These are phyloP conservation scores for Ciconia nigra DNA, from an alignment of 2,797 vertebrate species.

Conservation along the genomic window DNA sequence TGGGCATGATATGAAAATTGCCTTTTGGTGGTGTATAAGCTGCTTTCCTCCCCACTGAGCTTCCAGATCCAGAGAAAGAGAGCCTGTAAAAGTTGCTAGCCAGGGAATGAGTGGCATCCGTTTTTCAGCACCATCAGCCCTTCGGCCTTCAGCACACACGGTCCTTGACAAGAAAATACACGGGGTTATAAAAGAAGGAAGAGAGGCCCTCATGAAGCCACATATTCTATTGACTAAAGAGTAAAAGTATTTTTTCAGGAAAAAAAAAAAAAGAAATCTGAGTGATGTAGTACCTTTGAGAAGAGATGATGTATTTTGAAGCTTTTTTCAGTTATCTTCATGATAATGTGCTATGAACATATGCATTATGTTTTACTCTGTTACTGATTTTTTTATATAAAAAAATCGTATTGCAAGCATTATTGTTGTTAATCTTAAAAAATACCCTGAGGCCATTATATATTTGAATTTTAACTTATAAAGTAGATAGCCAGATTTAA, in stretches of 20 bases:
- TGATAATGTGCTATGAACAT: slow-evolving; percentile 57
- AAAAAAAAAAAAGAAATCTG: not conserved
- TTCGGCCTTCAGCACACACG: slow-evolving; percentile 5
- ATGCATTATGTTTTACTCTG: slow-evolving; percentile 53
- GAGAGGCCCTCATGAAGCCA: not conserved
- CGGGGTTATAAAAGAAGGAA: slow-evolving; percentile 20
- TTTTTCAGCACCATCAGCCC: slow-evolving; percentile 3
- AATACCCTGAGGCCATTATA: slow-evolving; percentile 42
- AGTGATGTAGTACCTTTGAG: slow-evolving; percentile 37
- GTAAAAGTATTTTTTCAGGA: slow-evolving; percentile 71
- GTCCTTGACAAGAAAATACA: not conserved
- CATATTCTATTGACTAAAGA: slow-evolving; percentile 65
- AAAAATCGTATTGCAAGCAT: slow-evolving; percentile 32
- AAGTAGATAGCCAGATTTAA: slow-evolving; percentile 56
- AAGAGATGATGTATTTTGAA: slow-evolving; percentile 71
- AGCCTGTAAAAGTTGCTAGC: not conserved
- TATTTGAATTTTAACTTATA: slow-evolving; percentile 68
- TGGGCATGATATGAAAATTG: not conserved
- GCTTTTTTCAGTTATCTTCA: slow-evolving; percentile 63
- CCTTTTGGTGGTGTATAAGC: not conserved
- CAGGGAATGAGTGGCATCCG: not conserved
- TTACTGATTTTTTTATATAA: slow-evolving; percentile 55
- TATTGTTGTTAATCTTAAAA: slow-evolving; percentile 56
- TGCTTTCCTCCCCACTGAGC: not conserved
- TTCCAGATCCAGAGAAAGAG: not conserved